Evolutionary conservation across 2,797 vertebrate species (phyloP).

Genomic region (Spea hammondii): DNA sequence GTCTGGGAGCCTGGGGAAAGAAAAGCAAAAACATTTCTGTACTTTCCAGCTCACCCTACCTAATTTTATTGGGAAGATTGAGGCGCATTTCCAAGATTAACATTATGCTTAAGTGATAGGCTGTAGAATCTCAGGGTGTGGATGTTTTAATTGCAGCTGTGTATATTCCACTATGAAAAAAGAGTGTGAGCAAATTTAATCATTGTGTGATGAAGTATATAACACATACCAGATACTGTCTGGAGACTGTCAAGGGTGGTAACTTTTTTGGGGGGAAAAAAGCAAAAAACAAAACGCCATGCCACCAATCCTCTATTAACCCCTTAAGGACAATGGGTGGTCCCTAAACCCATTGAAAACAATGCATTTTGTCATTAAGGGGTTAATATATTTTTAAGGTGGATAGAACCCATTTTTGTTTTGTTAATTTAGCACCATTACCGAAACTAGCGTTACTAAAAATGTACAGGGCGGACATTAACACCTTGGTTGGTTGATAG

Average conservation of each 20-base stretch:
- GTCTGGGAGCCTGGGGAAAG: no score
- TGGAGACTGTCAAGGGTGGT: constrained; percentile 10
- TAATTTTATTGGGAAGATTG: background rate
- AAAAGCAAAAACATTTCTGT: no score
- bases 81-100: constrained; percentile 1
- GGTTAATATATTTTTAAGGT: background rate
- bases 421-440: background rate
- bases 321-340: no score
- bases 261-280: background rate
- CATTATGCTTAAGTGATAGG: constrained; percentile 4
- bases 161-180: constrained; percentile 13
- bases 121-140: constrained; percentile 6
- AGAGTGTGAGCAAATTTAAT: constrained; percentile 7
- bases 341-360: no score
- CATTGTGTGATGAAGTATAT: constrained; percentile 10
- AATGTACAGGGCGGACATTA: background rate
- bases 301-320: no score
- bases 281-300: no score
- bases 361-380: no score
- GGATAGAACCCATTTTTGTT: background rate
- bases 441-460: background rate
- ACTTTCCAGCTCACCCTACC: background rate
- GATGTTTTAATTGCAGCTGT: constrained; percentile 6
- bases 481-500: background rate
- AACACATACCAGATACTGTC: constrained; percentile 9